Conservation (phyloP, 2,797 vertebrate species). For the Yasuhikotakia modesta region DNA sequence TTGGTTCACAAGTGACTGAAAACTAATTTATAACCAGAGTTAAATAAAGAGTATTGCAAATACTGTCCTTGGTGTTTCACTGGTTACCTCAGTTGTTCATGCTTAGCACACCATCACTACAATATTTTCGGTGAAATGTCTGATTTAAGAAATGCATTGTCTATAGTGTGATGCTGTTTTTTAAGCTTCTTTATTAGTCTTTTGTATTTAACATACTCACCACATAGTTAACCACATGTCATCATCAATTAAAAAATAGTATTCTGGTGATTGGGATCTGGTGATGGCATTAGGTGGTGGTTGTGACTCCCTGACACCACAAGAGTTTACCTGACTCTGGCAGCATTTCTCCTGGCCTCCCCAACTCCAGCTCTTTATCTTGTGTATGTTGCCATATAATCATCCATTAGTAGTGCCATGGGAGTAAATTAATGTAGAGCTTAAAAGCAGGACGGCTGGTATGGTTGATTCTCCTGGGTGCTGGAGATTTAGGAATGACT, state of each 20-base stretch:
- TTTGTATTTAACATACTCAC: background rate
- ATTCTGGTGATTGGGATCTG: too few species aligned
- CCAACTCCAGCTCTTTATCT: background rate
- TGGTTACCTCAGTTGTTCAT: conserved; percentile 11
- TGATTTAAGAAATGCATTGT: background rate
- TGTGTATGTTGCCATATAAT: background rate
- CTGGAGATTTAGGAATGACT: background rate
- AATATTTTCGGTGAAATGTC: conserved; percentile 10
- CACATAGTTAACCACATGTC: background rate
- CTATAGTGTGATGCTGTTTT: conserved; percentile 1
- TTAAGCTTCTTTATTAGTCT: background rate
- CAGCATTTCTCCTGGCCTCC: background rate
- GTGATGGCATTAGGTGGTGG: too few species aligned
- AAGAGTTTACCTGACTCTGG: too few species aligned
- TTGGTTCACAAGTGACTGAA: too few species aligned
- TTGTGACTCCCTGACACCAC: too few species aligned
- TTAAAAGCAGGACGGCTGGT: too few species aligned
- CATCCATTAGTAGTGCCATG: background rate
- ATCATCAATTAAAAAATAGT: too few species aligned
- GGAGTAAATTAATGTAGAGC: too few species aligned
- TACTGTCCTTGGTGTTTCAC: conserved; percentile 1
- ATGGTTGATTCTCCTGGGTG: background rate
- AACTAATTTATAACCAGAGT: background rate
- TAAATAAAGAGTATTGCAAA: conserved; percentile 7
- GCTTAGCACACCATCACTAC: background rate